Conservation (phyloP, 2,113 vertebrate species). For the Garra rufa region DNA sequence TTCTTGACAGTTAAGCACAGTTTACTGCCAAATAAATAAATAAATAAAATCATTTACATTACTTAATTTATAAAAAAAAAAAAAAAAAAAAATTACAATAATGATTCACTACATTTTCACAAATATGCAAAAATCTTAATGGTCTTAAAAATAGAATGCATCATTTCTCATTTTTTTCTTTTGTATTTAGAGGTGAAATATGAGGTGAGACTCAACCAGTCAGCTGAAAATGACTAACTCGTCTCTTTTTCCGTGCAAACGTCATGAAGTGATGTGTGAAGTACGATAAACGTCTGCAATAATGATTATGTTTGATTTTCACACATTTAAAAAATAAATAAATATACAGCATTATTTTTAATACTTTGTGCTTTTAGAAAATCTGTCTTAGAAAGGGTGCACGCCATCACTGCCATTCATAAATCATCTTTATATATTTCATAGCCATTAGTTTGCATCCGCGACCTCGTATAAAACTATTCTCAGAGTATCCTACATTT, state of each 20-base stretch:
- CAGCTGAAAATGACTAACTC: constrained; percentile 53
- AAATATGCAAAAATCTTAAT: background rate
- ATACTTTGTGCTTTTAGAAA: constrained; percentile 58
- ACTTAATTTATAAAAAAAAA: background rate
- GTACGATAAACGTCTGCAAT: constrained; percentile 6
- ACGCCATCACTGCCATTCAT: background rate
- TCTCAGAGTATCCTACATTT: background rate
- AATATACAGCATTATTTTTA: constrained; percentile 42
- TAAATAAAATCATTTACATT: background rate
- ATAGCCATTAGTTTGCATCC: background rate
- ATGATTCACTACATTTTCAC: background rate
- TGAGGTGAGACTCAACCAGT: background rate
- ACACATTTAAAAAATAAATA: constrained; percentile 29
- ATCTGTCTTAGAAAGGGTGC: constrained; percentile 1
- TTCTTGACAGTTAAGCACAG: background rate
- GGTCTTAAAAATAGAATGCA: background rate
- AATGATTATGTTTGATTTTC: constrained; percentile 21
- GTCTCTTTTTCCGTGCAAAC: constrained; percentile 45
- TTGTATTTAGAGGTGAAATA: background rate
- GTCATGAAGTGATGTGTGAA: constrained; percentile 37
- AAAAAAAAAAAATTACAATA: background rate
- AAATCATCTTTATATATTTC: constrained; percentile 8
- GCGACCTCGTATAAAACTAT: constrained; percentile 14
- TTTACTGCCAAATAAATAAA: background rate
- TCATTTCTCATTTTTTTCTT: background rate